Conservation (phyloP, 2,888 invertebrate genomes). For the Epinotia demarniana region DNA sequence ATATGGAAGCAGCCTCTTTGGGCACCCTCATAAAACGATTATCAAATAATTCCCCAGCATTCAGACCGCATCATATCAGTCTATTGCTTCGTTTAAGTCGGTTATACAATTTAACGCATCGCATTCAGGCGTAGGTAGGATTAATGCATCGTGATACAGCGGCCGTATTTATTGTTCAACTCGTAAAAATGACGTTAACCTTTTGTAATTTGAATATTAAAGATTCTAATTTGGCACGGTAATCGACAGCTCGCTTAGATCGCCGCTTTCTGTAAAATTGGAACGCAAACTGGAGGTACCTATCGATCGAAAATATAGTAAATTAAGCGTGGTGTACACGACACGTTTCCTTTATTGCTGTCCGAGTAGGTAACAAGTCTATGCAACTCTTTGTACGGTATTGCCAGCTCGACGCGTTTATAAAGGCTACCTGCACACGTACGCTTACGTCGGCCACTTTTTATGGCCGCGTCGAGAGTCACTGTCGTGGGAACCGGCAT, state of each 20-base stretch:
- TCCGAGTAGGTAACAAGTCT: slow-evolving; percentile 54
- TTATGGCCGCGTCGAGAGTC: slow-evolving; percentile 80
- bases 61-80: slow-evolving; percentile 67
- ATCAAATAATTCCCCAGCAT: slow-evolving; percentile 75
- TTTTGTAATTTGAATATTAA: slow-evolving; percentile 49
- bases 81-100: slow-evolving; percentile 66
- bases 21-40: slow-evolving; percentile 81
- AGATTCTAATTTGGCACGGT: slow-evolving; percentile 57
- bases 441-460: slow-evolving; percentile 80
- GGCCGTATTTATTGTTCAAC: slow-evolving; percentile 57
- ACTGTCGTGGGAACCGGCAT: slow-evolving; percentile 83
- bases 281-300: slow-evolving; percentile 51
- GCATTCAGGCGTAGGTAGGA: slow-evolving; percentile 60
- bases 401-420: slow-evolving; percentile 67
- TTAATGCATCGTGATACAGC: slow-evolving; percentile 63
- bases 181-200: slow-evolving; percentile 51
- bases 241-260: slow-evolving; percentile 42
- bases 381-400: slow-evolving; percentile 63
- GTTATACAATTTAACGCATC: slow-evolving; percentile 78
- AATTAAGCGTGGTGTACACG: slow-evolving; percentile 55
- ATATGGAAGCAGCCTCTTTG: slow-evolving; percentile 78
- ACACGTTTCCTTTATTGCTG: slow-evolving; percentile 65
- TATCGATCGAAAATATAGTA: slow-evolving; percentile 52
- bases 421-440: slow-evolving; percentile 81
- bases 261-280: slow-evolving; percentile 49